Percentiles rank a stretch among this genome's conserved stretches.
These are phyloP conservation scores for Enteromius trimaculatus DNA, from an alignment of 2,797 vertebrate species.

Conservation along the genomic window DNA sequence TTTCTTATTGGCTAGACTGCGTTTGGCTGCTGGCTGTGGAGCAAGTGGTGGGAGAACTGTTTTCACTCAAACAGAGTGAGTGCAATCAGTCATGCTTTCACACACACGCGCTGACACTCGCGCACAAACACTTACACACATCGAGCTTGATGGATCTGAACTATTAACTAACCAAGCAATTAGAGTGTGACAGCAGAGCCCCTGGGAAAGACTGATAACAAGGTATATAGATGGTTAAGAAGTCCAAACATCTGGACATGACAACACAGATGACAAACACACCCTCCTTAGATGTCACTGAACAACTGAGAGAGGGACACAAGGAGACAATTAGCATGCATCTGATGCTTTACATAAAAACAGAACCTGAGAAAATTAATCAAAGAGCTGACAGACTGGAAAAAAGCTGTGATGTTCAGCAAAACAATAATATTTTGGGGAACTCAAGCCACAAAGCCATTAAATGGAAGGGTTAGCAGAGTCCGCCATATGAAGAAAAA, in stretches of 20 bases:
- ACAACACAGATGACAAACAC: constrained; percentile 43
- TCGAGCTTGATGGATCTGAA: constrained; percentile 37
- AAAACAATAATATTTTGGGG: constrained; percentile 23
- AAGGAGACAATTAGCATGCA: constrained; percentile 45
- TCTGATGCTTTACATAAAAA: constrained; percentile 32
- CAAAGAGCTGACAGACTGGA: constrained; percentile 16
- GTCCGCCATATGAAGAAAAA: constrained; percentile 16
- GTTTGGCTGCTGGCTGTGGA: constrained; percentile 9
- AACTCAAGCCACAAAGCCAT: constrained; percentile 19
- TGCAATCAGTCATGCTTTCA: constrained; percentile 14
- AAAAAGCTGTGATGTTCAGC: constrained; percentile 18
- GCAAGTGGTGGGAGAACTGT: constrained; percentile 1
- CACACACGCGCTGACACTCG: not conserved
- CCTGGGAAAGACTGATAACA: constrained; percentile 42
- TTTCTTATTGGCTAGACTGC: not conserved
- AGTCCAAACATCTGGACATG: constrained; percentile 40
- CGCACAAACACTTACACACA: constrained; percentile 31
- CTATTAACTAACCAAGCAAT: constrained; percentile 53
- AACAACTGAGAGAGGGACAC: constrained; percentile 5
- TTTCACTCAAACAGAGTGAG: constrained; percentile 24
- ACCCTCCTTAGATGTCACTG: constrained; percentile 17
- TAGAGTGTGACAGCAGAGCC: constrained; percentile 43
- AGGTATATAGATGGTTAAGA: constrained; percentile 9
- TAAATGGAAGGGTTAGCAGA: not conserved
- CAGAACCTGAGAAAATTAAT: constrained; percentile 7